These are phyloP conservation scores for Paradisaea rubra DNA, from an alignment of 2,113 vertebrate genomes.

Conservation along the genomic window DNA sequence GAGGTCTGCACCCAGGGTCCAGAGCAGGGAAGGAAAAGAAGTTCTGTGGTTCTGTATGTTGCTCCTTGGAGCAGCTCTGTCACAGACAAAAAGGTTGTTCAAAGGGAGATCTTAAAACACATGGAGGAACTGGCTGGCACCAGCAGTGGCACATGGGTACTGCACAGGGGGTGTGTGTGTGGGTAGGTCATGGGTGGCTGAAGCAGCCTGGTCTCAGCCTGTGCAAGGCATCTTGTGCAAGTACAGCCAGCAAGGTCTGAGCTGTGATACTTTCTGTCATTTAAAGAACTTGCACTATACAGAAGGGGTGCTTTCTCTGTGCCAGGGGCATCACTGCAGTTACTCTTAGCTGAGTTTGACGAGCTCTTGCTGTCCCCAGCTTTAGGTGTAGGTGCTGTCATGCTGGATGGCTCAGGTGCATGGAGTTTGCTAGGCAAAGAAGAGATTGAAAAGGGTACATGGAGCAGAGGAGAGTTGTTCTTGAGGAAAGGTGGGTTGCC, in stretches of 20 bases:
- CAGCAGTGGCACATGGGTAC: background rate
- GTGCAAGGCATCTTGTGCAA: background rate
- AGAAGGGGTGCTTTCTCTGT: background rate
- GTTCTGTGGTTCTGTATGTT: background rate
- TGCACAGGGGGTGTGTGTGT: accelerated
- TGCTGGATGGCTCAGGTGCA: background rate
- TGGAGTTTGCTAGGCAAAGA: background rate
- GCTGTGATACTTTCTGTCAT: background rate
- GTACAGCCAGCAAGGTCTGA: background rate
- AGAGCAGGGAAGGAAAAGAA: background rate
- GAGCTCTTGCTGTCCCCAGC: background rate
- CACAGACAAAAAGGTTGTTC: background rate
- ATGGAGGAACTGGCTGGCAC: background rate
- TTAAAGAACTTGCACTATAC: background rate
- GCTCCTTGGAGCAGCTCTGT: background rate
- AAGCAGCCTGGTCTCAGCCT: background rate
- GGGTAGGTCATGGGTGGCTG: background rate
- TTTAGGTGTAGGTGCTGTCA: background rate
- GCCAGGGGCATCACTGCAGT: background rate
- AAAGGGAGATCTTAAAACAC: background rate
- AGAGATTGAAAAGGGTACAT: background rate
- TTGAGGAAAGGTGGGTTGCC: background rate
- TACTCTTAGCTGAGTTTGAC: background rate
- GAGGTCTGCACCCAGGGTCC: background rate
- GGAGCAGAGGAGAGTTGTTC: background rate